phyloP scores from a whole-genome alignment of 2,113 vertebrate genomes.

The Promerops cafer region DNA sequence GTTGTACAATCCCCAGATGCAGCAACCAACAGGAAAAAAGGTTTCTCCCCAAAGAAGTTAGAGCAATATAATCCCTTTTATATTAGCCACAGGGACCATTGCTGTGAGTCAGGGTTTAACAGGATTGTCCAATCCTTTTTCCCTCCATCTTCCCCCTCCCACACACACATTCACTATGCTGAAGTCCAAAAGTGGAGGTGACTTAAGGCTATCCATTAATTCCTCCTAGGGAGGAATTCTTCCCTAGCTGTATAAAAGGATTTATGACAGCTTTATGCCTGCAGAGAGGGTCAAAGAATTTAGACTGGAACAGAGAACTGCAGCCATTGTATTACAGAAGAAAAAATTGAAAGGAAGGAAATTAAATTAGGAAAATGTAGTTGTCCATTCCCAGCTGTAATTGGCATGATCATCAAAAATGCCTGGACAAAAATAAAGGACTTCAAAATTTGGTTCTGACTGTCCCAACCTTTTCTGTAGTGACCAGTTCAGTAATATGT shows the following conservation, averaged over 20 bases:
- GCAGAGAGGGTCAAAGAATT: slow-evolving; percentile 22
- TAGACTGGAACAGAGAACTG: not conserved
- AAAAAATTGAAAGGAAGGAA: slow-evolving; percentile 10
- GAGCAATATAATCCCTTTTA: not conserved
- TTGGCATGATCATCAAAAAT: not conserved
- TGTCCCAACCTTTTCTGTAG: not conserved
- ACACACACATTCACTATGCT: not conserved
- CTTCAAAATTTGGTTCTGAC: not conserved
- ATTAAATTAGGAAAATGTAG: not conserved
- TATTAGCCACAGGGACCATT: not conserved
- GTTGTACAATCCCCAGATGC: not conserved
- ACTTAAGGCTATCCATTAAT: slow-evolving; percentile 15
- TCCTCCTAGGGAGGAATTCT: not conserved
- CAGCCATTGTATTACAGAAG: not conserved
- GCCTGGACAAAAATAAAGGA: not conserved
- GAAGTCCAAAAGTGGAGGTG: not conserved
- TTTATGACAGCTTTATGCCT: slow-evolving; percentile 9
- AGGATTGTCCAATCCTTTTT: not conserved
- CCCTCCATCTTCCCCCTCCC: not conserved
- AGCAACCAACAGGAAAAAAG: not conserved
- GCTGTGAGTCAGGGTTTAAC: not conserved
- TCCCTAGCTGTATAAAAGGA: not conserved
- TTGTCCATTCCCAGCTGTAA: not conserved
- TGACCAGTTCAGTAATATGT: not conserved
- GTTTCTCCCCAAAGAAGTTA: not conserved